Evolutionary conservation across 2,797 vertebrate genomes (phyloP).

Genomic region (Arnoldichthys spilopterus): DNA sequence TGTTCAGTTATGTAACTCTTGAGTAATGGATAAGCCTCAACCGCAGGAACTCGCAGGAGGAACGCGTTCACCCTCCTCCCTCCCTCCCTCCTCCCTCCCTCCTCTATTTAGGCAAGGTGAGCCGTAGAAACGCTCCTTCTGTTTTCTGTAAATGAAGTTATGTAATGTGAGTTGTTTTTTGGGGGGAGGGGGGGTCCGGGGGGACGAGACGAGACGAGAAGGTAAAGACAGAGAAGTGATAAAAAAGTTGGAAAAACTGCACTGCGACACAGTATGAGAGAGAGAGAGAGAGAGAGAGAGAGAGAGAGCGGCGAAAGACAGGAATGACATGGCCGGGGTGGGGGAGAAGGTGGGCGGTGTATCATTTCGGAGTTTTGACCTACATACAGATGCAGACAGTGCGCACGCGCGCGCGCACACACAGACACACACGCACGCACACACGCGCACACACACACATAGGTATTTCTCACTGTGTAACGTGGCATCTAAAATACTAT

Average conservation of each 20-base stretch:
- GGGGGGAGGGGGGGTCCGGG: not conserved
- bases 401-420: not conserved
- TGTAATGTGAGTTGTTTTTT: not conserved
- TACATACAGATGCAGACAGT: constrained; percentile 9
- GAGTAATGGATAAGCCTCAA: not conserved
- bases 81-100: no score
- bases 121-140: not conserved
- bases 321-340: not conserved
- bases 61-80: not conserved
- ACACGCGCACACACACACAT: no score
- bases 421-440: not conserved
- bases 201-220: not conserved
- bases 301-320: no score
- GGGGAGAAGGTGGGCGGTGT: not conserved
- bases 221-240: not conserved
- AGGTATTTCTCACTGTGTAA: no score
- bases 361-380: not conserved
- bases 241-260: not conserved
- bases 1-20: not conserved
- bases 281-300: not conserved
- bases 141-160: not conserved
- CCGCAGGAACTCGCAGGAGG: not conserved
- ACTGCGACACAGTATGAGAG: not conserved
- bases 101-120: not conserved
- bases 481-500: no score